Evolutionary conservation across 2,113 vertebrate species (phyloP).

Genomic region (Sclerurus mexicanus): DNA sequence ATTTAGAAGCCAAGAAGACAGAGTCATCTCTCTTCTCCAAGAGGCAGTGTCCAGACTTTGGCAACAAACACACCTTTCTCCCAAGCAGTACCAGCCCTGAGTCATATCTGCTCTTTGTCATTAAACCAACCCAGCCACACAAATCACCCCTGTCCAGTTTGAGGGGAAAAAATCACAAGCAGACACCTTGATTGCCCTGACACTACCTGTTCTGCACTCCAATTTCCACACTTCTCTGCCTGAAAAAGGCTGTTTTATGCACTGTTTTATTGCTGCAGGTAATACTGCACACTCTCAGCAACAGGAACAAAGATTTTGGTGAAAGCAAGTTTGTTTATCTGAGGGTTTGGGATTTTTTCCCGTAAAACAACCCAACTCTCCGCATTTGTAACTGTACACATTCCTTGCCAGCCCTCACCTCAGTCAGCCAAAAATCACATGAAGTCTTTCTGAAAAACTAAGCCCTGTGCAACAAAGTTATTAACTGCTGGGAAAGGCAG

Average conservation of each 20-base stretch:
- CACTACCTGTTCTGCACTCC: neutral
- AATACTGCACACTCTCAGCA: neutral
- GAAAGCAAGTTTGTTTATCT: conserved; percentile 6
- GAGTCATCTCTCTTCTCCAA: neutral
- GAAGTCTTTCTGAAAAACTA: conserved; percentile 5
- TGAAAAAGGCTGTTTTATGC: conserved; percentile 1
- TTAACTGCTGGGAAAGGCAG: conserved; percentile 42
- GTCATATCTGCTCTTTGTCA: neutral
- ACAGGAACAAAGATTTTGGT: neutral
- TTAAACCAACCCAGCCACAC: neutral
- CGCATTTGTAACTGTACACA: neutral
- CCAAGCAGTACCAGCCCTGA: neutral
- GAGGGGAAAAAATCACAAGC: neutral
- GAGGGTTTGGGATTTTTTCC: neutral
- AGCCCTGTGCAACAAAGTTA: neutral
- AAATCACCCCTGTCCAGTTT: neutral
- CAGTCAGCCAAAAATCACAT: conserved; percentile 46
- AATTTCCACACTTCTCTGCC: neutral
- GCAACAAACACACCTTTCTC: neutral
- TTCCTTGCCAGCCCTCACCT: neutral
- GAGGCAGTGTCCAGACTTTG: neutral
- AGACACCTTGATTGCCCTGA: neutral
- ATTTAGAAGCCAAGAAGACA: neutral
- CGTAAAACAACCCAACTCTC: neutral
- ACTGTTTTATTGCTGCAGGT: neutral